A percentile compares a stretch with the other conserved stretches of the same genome.
Evolutionary conservation across 2,888 invertebrate species (phyloP).

Genomic region (Xestia ashworthii): DNA sequence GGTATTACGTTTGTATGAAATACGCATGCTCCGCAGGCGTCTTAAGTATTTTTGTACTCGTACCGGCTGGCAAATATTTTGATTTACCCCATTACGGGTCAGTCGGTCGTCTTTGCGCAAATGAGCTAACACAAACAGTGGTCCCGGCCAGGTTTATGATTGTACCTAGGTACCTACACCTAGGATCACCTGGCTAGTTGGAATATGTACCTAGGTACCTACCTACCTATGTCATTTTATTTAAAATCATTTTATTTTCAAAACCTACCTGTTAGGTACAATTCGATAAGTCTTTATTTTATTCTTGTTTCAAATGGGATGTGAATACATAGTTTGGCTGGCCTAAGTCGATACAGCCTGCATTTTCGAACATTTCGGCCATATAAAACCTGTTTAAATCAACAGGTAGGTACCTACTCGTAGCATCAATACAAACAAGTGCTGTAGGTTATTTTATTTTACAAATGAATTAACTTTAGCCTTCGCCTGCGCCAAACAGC

Average conservation of each 20-base stretch:
- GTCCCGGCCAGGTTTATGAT: no score
- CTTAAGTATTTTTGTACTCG: not conserved
- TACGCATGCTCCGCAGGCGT: no score
- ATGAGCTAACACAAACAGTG: no score
- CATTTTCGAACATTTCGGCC: not conserved
- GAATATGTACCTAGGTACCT: not conserved
- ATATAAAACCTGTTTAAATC: not conserved
- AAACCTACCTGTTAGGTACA: no score
- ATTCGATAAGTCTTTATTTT: not conserved
- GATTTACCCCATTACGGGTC: no score
- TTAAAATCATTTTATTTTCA: not conserved
- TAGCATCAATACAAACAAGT: not conserved
- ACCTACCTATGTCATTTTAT: not conserved
- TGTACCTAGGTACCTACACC: not conserved
- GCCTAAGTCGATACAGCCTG: not conserved
- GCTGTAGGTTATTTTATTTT: not conserved
- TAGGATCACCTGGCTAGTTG: not conserved
- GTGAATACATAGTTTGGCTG: not conserved
- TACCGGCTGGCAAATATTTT: not conserved
- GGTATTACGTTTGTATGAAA: no score
- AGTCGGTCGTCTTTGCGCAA: no score
- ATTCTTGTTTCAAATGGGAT: no score
- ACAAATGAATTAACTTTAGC: constrained; percentile 10
- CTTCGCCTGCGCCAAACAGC: not conserved
- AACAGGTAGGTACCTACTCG: no score